Conservation (phyloP, 2,797 vertebrate species). For the Lutjanus argentimaculatus region DNA sequence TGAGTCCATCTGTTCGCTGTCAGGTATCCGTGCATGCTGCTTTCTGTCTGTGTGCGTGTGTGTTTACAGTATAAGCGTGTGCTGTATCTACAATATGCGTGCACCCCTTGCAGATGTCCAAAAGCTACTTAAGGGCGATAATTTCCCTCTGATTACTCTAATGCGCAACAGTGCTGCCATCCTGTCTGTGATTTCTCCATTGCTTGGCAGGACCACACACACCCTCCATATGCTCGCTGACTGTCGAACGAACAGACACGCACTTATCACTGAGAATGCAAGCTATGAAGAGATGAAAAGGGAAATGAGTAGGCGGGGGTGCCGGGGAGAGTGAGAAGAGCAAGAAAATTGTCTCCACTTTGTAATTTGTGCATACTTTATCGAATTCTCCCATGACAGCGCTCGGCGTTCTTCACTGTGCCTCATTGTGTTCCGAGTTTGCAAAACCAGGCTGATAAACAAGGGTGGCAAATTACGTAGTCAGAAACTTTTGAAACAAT, state of each 20-base stretch:
- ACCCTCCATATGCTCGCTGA: slow-evolving; percentile 74
- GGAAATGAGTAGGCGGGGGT: slow-evolving; percentile 50
- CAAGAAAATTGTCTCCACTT: slow-evolving; percentile 68
- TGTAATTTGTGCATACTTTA: slow-evolving; percentile 80
- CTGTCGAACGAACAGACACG: slow-evolving; percentile 60
- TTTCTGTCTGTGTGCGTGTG: slow-evolving; percentile 17
- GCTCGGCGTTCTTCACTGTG: slow-evolving; percentile 67
- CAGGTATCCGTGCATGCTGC: slow-evolving; percentile 55
- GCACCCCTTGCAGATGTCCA: slow-evolving; percentile 74
- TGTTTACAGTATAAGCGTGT: slow-evolving; percentile 8
- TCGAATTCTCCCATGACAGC: slow-evolving; percentile 71
- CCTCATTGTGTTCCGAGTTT: slow-evolving; percentile 66
- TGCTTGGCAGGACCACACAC: slow-evolving; percentile 79
- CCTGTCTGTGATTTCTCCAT: slow-evolving; percentile 71
- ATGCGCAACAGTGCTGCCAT: slow-evolving; percentile 68
- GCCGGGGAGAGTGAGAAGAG: slow-evolving; percentile 11
- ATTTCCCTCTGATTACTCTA: slow-evolving; percentile 82
- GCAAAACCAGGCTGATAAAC: slow-evolving; percentile 75
- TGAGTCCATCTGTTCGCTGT: slow-evolving; percentile 77
- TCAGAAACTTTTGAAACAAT: slow-evolving; percentile 78
- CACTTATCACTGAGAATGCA: slow-evolving; percentile 58
- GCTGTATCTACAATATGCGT: slow-evolving; percentile 43
- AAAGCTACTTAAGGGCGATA: slow-evolving; percentile 78
- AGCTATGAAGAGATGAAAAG: slow-evolving; percentile 68
- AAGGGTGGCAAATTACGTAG: slow-evolving; percentile 72